phyloP scores from a whole-genome alignment of 2,888 invertebrate species.

The Nephrotoma flavescens region DNA sequence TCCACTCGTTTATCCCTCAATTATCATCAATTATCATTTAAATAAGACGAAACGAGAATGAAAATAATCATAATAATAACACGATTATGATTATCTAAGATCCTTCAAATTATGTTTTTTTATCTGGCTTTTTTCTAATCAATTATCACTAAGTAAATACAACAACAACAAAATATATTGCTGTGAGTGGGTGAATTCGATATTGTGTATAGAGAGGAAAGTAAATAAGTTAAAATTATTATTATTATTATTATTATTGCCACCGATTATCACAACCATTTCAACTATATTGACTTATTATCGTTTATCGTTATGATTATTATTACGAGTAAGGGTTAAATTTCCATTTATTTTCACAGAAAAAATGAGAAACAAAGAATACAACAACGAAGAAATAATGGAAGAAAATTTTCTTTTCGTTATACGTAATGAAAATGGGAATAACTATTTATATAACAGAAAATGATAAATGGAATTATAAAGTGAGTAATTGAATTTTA shows the following conservation, averaged over 20 bases:
- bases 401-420: not conserved
- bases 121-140: not conserved
- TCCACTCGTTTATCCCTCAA: not conserved
- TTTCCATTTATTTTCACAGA: not conserved
- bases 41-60: not conserved
- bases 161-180: not conserved
- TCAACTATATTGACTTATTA: not conserved
- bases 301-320: not conserved
- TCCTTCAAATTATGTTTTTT: not conserved
- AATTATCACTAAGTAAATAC: not conserved
- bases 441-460: not conserved
- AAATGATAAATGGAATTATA: not conserved
- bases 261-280: not conserved
- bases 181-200: not conserved
- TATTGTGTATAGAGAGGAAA: not conserved
- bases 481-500: not conserved
- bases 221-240: not conserved
- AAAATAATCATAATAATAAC: not conserved
- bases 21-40: not conserved
- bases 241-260: not conserved
- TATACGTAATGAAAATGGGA: not conserved
- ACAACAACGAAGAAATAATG: not conserved
- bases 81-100: not conserved
- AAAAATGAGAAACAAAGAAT: not conserved
- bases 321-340: not conserved